These are phyloP conservation scores for Archaeoteleia sp. DNA, from an alignment of 2,888 invertebrate species.

Conservation along the genomic window DNA sequence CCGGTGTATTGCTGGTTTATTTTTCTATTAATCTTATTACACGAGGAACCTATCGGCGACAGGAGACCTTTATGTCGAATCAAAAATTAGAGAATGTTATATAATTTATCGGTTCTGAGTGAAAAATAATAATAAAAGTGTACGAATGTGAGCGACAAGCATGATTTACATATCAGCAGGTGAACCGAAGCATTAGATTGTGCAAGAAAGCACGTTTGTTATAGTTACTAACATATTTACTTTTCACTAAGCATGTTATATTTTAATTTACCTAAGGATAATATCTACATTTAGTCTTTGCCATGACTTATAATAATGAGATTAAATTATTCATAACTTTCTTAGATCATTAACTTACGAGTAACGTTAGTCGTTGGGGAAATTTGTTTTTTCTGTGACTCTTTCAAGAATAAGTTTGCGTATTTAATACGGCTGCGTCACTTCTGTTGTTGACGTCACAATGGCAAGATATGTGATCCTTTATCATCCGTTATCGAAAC, in stretches of 20 bases:
- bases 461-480: slow-evolving; percentile 26
- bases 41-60: slow-evolving; percentile 43
- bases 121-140: slow-evolving; percentile 32
- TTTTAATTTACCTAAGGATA: too few relatives aligned
- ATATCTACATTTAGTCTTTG: too few relatives aligned
- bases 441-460: slow-evolving; percentile 24
- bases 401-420: not conserved
- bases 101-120: slow-evolving; percentile 17
- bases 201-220: too few relatives aligned
- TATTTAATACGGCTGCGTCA: not conserved
- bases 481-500: slow-evolving; percentile 37
- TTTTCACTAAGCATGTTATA: too few relatives aligned
- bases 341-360: too few relatives aligned
- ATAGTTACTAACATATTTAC: too few relatives aligned
- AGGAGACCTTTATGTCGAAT: slow-evolving; percentile 45
- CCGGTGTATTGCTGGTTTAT: slow-evolving; percentile 29
- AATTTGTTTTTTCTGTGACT: too few relatives aligned
- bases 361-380: too few relatives aligned
- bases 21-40: slow-evolving; percentile 48
- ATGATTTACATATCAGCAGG: slow-evolving; percentile 47
- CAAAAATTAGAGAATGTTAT: slow-evolving; percentile 42
- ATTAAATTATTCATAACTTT: too few relatives aligned
- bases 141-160: slow-evolving; percentile 23
- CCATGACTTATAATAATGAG: too few relatives aligned
- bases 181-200: slow-evolving; percentile 2